Percentiles rank a stretch among this genome's conserved stretches.
Conservation (phyloP, 2,797 vertebrate genomes). For the Acanthurus lineatus region DNA sequence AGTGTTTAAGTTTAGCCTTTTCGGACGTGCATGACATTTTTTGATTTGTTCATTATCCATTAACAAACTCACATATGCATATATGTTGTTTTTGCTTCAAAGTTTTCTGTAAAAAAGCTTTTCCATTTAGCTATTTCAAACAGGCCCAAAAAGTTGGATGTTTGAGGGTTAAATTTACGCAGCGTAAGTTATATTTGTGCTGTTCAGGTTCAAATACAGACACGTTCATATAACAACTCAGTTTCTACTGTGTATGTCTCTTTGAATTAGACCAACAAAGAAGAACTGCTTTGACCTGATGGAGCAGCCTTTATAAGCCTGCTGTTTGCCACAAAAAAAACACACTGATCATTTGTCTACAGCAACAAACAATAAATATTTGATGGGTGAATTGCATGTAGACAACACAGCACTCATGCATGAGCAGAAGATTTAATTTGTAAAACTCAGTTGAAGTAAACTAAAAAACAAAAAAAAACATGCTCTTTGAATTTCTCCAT, state of each 20-base stretch:
- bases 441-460: conserved; percentile 7
- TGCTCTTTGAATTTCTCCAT: neutral
- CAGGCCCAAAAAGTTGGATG: too few species aligned
- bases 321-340: neutral
- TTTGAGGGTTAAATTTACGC: too few species aligned
- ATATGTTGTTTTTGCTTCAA: too few species aligned
- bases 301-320: neutral
- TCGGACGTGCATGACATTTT: too few species aligned
- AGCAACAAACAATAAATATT: conserved; percentile 1
- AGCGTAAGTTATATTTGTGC: neutral
- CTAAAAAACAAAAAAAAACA: neutral
- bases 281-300: neutral
- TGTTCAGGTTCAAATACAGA: neutral
- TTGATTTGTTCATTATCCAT: too few species aligned
- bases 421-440: conserved; percentile 13
- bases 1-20: too few species aligned
- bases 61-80: too few species aligned
- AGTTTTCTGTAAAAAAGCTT: too few species aligned
- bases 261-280: neutral
- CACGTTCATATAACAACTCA: neutral
- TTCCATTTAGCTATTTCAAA: too few species aligned
- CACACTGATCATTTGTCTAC: neutral
- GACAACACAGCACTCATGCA: neutral
- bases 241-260: neutral
- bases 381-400: neutral